Conservation (phyloP, 2,113 vertebrate genomes). For the Mustela nigripes region DNA sequence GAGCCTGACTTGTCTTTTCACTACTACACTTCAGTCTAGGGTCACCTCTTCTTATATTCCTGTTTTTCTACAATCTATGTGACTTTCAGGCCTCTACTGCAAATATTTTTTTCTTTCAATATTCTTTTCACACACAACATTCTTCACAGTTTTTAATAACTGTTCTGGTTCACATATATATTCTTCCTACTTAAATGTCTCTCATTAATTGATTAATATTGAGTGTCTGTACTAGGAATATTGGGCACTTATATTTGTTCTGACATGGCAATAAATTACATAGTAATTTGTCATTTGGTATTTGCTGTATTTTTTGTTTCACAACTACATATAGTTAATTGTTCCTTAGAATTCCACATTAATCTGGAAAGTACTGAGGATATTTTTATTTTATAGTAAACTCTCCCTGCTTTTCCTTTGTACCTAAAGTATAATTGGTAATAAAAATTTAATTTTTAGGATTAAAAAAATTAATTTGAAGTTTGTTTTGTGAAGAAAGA, state of each 20-base stretch:
- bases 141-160: neutral
- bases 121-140: neutral
- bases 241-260: neutral
- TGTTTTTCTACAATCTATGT: neutral
- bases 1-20: neutral
- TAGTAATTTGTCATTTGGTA: neutral
- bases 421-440: neutral
- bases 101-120: neutral
- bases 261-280: neutral
- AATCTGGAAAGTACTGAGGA: neutral
- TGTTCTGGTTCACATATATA: neutral
- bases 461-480: neutral
- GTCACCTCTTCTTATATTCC: neutral
- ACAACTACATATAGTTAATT: neutral
- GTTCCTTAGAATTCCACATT: neutral
- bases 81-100: neutral
- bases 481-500: neutral
- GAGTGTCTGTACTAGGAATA: neutral
- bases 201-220: neutral
- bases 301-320: neutral
- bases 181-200: neutral
- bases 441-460: neutral
- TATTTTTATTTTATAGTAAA: neutral
- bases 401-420: neutral
- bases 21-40: neutral